Evolutionary conservation across 2,888 invertebrate species (phyloP).

Genomic region (Taphrorychus bicolor): DNA sequence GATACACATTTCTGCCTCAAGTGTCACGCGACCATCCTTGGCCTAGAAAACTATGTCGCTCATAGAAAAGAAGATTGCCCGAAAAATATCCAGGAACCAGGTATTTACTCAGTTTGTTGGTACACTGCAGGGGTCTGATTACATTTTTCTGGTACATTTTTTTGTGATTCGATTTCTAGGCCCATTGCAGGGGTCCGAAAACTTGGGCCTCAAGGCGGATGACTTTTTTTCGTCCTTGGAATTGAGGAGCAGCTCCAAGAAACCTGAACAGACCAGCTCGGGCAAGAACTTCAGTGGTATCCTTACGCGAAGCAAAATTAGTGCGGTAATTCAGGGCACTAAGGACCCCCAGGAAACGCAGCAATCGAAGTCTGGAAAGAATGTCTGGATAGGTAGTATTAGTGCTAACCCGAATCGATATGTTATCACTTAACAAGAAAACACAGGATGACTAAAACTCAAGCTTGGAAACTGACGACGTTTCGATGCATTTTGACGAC

Average conservation of each 20-base stretch:
- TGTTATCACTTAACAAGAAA: too few relatives aligned
- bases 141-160: not conserved
- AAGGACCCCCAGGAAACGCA: conserved; percentile 42
- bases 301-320: conserved; percentile 60
- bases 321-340: conserved; percentile 54
- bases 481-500: too few relatives aligned
- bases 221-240: conserved; percentile 87
- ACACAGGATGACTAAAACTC: too few relatives aligned
- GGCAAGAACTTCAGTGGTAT: conserved; percentile 54
- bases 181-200: conserved; percentile 52
- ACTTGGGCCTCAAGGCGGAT: conserved; percentile 76
- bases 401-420: not conserved
- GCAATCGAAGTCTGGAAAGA: conserved; percentile 61
- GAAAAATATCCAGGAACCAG: not conserved
- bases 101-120: not conserved
- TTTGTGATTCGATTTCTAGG: not conserved
- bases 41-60: conserved; percentile 84
- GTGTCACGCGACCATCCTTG: conserved; percentile 82
- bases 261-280: conserved; percentile 59
- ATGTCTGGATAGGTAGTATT: conserved; percentile 67
- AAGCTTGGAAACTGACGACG: too few relatives aligned
- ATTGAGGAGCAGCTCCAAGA: conserved; percentile 74
- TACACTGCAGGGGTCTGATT: conserved; percentile 48
- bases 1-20: conserved; percentile 89
- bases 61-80: conserved; percentile 70